A percentile compares a stretch with the other conserved stretches of the same genome.
phyloP scores from a whole-genome alignment of 2,113 vertebrate genomes.

The Lophius piscatorius region DNA sequence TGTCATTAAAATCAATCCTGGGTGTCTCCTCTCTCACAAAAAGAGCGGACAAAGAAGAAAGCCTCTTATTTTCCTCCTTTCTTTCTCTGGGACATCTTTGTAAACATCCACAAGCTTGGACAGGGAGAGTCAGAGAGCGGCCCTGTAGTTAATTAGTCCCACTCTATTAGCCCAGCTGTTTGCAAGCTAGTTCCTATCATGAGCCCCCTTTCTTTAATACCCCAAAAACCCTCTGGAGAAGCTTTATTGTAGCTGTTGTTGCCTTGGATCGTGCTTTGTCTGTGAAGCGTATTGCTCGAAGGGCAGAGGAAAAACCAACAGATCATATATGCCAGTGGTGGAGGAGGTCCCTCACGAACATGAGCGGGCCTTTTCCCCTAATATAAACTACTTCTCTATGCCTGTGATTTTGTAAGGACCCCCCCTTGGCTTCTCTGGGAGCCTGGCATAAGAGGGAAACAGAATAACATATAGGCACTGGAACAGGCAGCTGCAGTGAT shows the following conservation, averaged over 20 bases:
- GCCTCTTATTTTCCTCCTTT: conserved; percentile 56
- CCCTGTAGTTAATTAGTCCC: conserved; percentile 70
- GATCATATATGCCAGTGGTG: conserved; percentile 55
- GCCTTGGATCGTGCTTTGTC: conserved; percentile 45
- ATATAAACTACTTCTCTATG: conserved; percentile 65
- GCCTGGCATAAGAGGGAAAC: conserved; percentile 65
- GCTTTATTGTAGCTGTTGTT: conserved; percentile 44
- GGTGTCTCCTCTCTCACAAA: conserved; percentile 62
- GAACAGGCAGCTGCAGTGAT: conserved; percentile 45
- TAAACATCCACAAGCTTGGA: conserved; percentile 68
- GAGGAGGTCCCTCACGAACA: conserved; percentile 57
- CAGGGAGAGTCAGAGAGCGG: conserved; percentile 48
- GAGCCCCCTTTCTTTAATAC: conserved; percentile 63
- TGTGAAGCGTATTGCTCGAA: conserved; percentile 56
- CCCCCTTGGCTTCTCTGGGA: conserved; percentile 70
- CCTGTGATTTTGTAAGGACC: conserved; percentile 71
- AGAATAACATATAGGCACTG: conserved; percentile 79
- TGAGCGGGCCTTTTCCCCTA: conserved; percentile 55
- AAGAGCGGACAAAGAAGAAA: conserved; percentile 63
- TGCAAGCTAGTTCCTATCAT: conserved; percentile 64
- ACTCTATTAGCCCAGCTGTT: conserved; percentile 67
- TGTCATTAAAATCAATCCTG: conserved; percentile 75
- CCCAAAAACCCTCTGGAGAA: conserved; percentile 62
- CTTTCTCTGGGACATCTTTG: conserved; percentile 61
- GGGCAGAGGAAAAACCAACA: conserved; percentile 72